Evolutionary conservation across 30 jellyfish, hydroid and myxozoan genomes (phyloP).

Genomic region (Sanderia malayensis): DNA sequence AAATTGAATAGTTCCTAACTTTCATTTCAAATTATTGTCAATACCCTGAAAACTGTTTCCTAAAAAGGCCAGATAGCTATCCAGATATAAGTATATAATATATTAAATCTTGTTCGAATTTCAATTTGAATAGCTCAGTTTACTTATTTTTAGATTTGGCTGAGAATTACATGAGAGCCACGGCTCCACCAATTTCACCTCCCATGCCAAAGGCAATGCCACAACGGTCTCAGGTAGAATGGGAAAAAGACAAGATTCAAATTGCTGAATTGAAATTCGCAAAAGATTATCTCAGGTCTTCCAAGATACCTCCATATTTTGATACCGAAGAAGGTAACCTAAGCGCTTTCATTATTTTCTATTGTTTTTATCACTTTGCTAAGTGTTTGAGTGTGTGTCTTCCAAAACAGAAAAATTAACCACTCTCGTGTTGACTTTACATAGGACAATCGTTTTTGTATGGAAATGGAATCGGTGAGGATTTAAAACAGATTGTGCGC

Average conservation of each 20-base stretch:
- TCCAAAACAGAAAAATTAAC: background rate
- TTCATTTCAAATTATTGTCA: too few species aligned
- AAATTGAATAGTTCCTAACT: too few species aligned
- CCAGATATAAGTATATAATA: too few species aligned
- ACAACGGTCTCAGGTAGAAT: constrained; percentile 50
- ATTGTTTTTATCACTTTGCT: background rate
- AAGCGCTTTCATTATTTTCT: background rate
- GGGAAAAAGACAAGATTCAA: constrained; percentile 76
- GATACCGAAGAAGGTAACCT: constrained; percentile 74
- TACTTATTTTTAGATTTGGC: too few species aligned
- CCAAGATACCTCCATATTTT: constrained; percentile 77
- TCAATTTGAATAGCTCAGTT: too few species aligned
- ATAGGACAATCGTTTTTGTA: constrained; percentile 66
- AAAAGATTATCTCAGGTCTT: constrained; percentile 34
- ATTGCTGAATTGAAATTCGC: constrained; percentile 70
- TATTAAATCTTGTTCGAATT: too few species aligned
- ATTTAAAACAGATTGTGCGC: constrained; percentile 33
- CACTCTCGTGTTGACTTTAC: background rate
- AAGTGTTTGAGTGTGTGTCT: background rate
- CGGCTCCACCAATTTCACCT: constrained; percentile 64
- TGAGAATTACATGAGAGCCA: constrained; percentile 49
- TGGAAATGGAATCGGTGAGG: background rate
- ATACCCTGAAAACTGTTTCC: too few species aligned
- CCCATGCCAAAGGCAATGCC: constrained; percentile 72
- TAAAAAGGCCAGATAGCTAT: too few species aligned